Base-by-base conservation (phyloP, 2,797 vertebrate species). In the Falco peregrinus region DNA sequence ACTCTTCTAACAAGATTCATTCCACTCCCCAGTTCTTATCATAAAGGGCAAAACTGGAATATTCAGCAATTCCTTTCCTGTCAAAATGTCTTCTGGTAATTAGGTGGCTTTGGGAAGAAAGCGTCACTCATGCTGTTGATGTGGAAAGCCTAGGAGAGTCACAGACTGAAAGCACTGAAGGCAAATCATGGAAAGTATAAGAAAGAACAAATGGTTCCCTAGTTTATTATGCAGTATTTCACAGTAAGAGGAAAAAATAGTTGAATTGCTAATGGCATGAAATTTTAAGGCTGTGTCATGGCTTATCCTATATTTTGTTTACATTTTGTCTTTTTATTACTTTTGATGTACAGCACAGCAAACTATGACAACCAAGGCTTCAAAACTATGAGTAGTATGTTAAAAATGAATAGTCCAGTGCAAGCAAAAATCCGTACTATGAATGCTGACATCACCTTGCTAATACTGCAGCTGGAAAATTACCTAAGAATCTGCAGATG, bases 21-120 rank as follows among this genome's bases (percentile, higher is more conserved):
- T 92, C 51, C 35, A 47, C 56, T 73, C 41, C 51, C 33, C 7
- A 82, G 8, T 11, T 94, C 22, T 53, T 82, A 78, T 69, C 2
- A 13, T 69, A 89, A 93, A 91, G 67, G 59, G 43, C 51, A 94
- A 73, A 87, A 61, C 63, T 69, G 54, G 33, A 95, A 91, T 85
- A 91, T 78, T 92, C 64, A 80, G 39, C 43, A 91, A 59, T 69
- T 79, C 56, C 18, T 76, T 85, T 87, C n/a, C 59, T 89, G 50
- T 82, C 87, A 95, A 65, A 87, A 26, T 79, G 26, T 33, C 28
- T 60, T 80, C 64, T 85, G 33, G 25, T 79, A 82, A 41, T 37
- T 54, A 41, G 37, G 82, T 61, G 64, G 59, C 39, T 94, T 87
- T 76, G 59, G 43, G 47, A 94, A 89, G 63, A 89, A 95, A 92